A percentile compares a stretch with the other conserved stretches of the same genome.
These are phyloP conservation scores for Pantala flavescens DNA, from an alignment of 1,140 invertebrate species.

Conservation along the genomic window DNA sequence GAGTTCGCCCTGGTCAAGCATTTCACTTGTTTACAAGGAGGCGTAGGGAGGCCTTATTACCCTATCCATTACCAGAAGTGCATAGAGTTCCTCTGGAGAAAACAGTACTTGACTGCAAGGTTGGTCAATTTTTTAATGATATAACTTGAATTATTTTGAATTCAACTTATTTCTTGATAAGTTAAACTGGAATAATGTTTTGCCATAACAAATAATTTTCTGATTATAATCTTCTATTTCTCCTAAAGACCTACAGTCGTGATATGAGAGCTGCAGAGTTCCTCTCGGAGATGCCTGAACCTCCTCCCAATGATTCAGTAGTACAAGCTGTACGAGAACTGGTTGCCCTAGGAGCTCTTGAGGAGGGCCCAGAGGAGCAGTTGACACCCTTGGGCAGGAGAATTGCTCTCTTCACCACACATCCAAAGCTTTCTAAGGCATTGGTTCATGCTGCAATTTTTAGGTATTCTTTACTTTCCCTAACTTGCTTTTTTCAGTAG, in stretches of 20 bases:
- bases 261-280: slow-evolving; percentile 40
- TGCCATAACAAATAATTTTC: no score
- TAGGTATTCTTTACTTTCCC: slow-evolving; percentile 30
- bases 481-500: no score
- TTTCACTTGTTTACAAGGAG: slow-evolving; percentile 58
- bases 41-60: slow-evolving; percentile 36
- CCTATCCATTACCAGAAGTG: slow-evolving; percentile 49
- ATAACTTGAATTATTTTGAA: slow-evolving; percentile 15
- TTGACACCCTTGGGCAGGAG: slow-evolving; percentile 45
- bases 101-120: slow-evolving; percentile 49
- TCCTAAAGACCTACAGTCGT: slow-evolving; percentile 28
- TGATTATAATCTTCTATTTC: no score
- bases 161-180: no score
- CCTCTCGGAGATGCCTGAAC: slow-evolving; percentile 42
- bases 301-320: slow-evolving; percentile 38
- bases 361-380: slow-evolving; percentile 36
- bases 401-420: slow-evolving; percentile 38
- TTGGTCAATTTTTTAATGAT: slow-evolving; percentile 20
- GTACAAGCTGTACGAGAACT: slow-evolving; percentile 41
- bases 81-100: slow-evolving; percentile 49
- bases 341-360: slow-evolving; percentile 41
- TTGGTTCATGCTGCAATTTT: slow-evolving; percentile 42
- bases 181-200: no score
- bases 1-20: slow-evolving; percentile 61
- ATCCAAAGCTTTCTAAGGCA: slow-evolving; percentile 45